These are phyloP conservation scores for Diorhabda sublineata DNA, from an alignment of 1,140 invertebrate genomes.

Conservation along the genomic window DNA sequence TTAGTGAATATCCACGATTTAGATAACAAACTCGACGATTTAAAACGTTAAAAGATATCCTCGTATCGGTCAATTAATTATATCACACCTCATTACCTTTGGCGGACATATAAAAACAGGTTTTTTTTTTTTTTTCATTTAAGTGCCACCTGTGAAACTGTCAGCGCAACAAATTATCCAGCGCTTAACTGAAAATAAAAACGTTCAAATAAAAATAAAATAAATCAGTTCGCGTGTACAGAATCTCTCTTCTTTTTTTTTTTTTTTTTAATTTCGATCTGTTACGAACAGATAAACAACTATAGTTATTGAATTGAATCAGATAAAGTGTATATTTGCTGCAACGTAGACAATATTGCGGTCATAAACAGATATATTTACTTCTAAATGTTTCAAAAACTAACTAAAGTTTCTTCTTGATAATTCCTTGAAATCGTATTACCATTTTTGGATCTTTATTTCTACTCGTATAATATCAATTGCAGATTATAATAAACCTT, in stretches of 20 bases:
- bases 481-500: too few species aligned
- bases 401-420: too few species aligned
- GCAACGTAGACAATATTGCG: too few species aligned
- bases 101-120: not conserved
- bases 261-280: not conserved
- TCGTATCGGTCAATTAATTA: not conserved
- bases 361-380: too few species aligned
- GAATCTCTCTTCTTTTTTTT: not conserved
- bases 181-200: not conserved
- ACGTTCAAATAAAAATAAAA: not conserved
- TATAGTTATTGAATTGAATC: not conserved
- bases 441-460: too few species aligned
- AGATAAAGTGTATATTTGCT: not conserved
- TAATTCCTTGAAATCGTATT: too few species aligned
- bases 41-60: not conserved
- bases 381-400: too few species aligned
- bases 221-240: not conserved
- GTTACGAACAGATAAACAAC: not conserved
- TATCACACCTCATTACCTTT: not conserved
- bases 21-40: too few species aligned
- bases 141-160: not conserved
- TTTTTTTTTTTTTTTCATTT: constrained; percentile 3
- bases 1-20: too few species aligned
- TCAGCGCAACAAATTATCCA: not conserved
- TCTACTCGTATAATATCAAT: too few species aligned